Conservation (phyloP, 2,113 vertebrate genomes). For the Hydropotes inermis region DNA sequence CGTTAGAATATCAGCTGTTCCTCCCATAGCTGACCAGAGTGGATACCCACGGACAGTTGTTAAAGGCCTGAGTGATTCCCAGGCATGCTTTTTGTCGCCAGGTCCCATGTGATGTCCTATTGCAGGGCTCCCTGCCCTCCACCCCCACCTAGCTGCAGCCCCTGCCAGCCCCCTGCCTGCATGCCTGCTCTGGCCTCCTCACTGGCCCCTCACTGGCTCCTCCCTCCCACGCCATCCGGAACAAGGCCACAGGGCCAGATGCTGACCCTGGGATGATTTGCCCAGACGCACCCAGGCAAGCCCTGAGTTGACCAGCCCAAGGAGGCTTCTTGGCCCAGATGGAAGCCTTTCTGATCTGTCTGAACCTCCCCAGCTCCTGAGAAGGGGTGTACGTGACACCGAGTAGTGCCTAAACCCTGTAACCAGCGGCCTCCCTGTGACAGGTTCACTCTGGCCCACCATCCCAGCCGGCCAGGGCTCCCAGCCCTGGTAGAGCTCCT, state of each 20-base stretch:
- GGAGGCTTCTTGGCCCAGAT: background rate
- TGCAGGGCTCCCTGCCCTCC: background rate
- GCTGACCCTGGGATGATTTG: fast-evolving
- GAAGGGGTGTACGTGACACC: background rate
- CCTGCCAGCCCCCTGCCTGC: background rate
- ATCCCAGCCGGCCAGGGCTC: background rate
- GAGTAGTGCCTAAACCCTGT: background rate
- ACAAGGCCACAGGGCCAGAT: background rate
- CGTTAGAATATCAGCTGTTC: background rate
- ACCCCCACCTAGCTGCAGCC: background rate
- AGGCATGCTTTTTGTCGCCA: fast-evolving
- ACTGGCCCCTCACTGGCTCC: background rate
- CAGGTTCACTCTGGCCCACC: background rate
- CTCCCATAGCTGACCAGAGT: background rate
- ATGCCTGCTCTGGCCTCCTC: background rate
- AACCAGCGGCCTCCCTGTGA: background rate
- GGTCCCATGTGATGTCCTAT: background rate
- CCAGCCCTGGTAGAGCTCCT: background rate
- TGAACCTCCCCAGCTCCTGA: background rate
- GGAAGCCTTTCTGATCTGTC: background rate
- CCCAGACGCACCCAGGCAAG: background rate
- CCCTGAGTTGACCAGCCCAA: background rate
- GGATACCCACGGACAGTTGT: fast-evolving
- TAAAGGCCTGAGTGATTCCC: background rate
- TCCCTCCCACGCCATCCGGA: background rate